Evolutionary conservation across 2,888 invertebrate species (phyloP).

Genomic region (Pseudococcus viburni): DNA sequence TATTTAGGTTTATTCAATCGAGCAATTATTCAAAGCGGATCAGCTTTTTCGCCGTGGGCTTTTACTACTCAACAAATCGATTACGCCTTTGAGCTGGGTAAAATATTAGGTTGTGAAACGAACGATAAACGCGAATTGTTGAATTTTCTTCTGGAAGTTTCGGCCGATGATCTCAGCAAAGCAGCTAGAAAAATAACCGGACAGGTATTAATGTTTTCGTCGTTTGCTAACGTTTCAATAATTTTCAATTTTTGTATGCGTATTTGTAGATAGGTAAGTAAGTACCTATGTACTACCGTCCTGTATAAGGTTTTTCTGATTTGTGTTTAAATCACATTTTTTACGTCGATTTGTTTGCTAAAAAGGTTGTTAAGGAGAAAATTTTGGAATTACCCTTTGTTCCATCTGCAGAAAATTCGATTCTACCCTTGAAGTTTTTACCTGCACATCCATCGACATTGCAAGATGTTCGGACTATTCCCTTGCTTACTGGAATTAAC

Average conservation of each 20-base stretch:
- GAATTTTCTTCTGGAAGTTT: constrained; percentile 67
- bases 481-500: constrained; percentile 29
- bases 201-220: background rate
- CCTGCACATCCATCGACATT: constrained; percentile 30
- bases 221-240: background rate
- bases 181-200: background rate
- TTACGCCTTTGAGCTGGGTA: constrained; percentile 68
- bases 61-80: constrained; percentile 65
- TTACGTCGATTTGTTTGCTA: background rate
- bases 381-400: background rate
- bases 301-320: background rate
- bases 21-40: constrained; percentile 69
- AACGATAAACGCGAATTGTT: constrained; percentile 67
- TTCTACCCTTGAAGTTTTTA: background rate
- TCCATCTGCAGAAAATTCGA: constrained; percentile 54
- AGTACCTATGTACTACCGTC: too few species aligned
- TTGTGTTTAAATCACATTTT: background rate
- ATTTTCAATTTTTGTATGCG: background rate
- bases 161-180: constrained; percentile 68
- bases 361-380: background rate
- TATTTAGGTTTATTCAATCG: constrained; percentile 68
- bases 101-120: constrained; percentile 68
- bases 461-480: background rate
- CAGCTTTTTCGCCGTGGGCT: constrained; percentile 69
- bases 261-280: too few species aligned